phyloP scores from a whole-genome alignment of 2,888 invertebrate species.

The Dioctria linearis region DNA sequence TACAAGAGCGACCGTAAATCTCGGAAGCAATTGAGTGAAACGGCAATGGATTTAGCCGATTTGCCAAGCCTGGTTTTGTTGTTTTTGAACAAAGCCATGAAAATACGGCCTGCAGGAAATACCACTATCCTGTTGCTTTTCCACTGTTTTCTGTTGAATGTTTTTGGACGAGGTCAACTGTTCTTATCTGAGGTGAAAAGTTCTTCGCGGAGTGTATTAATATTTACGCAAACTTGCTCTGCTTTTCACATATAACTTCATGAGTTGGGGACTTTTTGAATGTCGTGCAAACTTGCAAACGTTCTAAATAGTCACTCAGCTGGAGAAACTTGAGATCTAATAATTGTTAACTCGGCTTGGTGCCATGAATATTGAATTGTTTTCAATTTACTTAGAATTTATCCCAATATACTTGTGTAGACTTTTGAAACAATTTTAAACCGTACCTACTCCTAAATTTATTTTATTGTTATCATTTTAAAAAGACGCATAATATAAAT shows the following conservation, averaged over 20 bases:
- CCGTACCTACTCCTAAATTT: too few relatives aligned
- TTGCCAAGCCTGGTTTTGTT: slow-evolving; percentile 13
- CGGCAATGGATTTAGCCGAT: slow-evolving; percentile 33
- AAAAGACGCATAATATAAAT: too few relatives aligned
- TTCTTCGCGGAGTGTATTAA: slow-evolving; percentile 29
- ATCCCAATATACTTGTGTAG: too few relatives aligned
- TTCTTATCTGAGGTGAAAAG: slow-evolving; percentile 35
- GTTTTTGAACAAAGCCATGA: background rate
- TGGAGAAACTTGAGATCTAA: too few relatives aligned
- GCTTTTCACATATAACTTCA: slow-evolving; percentile 1
- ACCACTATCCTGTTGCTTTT: slow-evolving; percentile 17
- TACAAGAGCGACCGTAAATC: background rate
- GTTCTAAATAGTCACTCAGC: too few relatives aligned
- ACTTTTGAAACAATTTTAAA: too few relatives aligned
- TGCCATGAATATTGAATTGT: too few relatives aligned
- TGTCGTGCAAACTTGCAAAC: background rate
- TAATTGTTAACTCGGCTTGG: too few relatives aligned
- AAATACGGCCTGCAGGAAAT: slow-evolving; percentile 9
- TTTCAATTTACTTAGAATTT: too few relatives aligned
- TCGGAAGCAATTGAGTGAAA: slow-evolving; percentile 30
- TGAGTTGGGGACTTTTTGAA: slow-evolving; percentile 20
- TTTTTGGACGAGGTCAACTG: background rate
- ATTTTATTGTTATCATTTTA: too few relatives aligned
- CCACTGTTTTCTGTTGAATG: background rate
- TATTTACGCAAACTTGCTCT: slow-evolving; percentile 18